Base-by-base conservation (phyloP, 2,888 invertebrate species). In the Crocallis elinguaria region DNA sequence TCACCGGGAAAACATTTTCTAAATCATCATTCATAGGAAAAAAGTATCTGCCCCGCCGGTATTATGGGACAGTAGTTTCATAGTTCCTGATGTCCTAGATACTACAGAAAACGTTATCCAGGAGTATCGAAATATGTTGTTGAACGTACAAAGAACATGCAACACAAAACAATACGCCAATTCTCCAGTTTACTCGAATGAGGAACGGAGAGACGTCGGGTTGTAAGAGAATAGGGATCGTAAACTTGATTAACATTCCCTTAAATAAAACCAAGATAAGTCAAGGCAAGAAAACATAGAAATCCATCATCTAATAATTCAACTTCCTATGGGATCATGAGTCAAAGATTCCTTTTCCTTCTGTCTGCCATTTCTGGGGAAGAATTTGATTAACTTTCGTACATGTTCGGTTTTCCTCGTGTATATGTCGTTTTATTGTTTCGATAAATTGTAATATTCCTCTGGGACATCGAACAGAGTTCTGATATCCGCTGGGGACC, bases 401-500 rank as follows among this genome's bases (percentile, higher is more conserved):
- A 29, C 21, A 37, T 38, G 60, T 51, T 58, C 43, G 46, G 54
- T 58, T 58, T 60, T 61, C 57, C 50, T 59, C 51, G 27, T 62
- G 41, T 57, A n/a, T 49, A 21, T 51, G 55, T 54, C 52, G 49
- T 63, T 61, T 62, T 63, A 66, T 63, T 60, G 65, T 58, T 62
- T 61, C 51, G 56, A 60, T 63, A 62, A 63, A 63, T 61, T 62
- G 61, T 63, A 59, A 66, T 65, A 58, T 62, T 57, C 65, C 51
- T 42, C 38, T 50, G 57, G 50, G 61, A 62, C 60, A 60, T 54
- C 32, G 46, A 52, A 46, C 48, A 41, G 46, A 49, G 49, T 57
- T 52, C 55, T 58, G 56, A 63, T 61, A 61, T 63, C 61, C 53
- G 59, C 30, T 32, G 33, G 27, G 49, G 37, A 30, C 39, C 36